A percentile compares a stretch with the other conserved stretches of the same genome.
These are phyloP conservation scores for Tylochromis polylepis DNA, from an alignment of 2,113 vertebrate species.

Conservation along the genomic window DNA sequence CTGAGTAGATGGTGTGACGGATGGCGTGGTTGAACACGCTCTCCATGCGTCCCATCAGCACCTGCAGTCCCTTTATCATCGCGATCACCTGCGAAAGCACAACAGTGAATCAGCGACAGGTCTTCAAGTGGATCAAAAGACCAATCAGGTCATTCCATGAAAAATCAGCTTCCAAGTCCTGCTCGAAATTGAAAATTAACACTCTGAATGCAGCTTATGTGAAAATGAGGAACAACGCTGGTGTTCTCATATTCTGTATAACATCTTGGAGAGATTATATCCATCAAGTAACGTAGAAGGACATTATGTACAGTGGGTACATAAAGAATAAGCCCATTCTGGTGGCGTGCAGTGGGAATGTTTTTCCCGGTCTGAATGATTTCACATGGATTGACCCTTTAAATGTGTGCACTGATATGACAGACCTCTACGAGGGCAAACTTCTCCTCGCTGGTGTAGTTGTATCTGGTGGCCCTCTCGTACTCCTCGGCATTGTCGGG, in stretches of 20 bases:
- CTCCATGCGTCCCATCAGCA: constrained; percentile 97
- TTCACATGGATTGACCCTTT: no score
- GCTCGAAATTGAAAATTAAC: no score
- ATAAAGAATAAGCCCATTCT: not conserved
- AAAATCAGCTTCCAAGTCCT: not conserved
- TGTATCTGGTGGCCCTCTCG: constrained; percentile 94
- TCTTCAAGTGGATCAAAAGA: rapidly evolving
- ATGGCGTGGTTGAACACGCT: constrained; percentile 98
- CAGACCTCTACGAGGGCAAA: constrained; percentile 97
- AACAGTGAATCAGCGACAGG: not conserved
- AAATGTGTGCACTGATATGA: not conserved
- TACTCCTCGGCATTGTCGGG: constrained; percentile 96
- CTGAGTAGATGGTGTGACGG: constrained; percentile 95
- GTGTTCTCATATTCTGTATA: not conserved
- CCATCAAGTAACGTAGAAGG: not conserved
- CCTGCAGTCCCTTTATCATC: constrained; percentile 97
- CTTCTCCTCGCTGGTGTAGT: constrained; percentile 98
- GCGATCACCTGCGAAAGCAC: constrained; percentile 70
- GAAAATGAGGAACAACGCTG: not conserved
- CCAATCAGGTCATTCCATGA: not conserved
- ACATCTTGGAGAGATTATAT: not conserved
- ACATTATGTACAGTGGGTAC: not conserved
- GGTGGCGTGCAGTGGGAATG: not conserved
- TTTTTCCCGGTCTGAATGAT: not conserved
- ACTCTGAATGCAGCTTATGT: not conserved